Conservation (phyloP, 2,113 vertebrate species). For the Cavia aperea region DNA sequence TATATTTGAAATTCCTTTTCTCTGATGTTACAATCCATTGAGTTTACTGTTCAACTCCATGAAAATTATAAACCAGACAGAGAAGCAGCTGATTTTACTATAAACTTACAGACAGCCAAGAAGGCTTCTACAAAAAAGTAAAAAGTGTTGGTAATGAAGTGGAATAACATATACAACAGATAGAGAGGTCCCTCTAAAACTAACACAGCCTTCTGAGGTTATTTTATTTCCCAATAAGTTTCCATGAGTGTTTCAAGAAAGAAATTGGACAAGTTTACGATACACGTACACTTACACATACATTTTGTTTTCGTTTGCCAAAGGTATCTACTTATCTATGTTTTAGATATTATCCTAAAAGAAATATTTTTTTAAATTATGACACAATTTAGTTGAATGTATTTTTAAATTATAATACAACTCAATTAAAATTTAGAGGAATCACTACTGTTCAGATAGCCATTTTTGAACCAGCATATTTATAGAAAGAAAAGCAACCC, state of each 20-base stretch:
- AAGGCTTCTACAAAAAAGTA: background rate
- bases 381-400: too few species aligned
- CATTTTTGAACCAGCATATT: background rate
- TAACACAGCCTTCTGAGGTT: background rate
- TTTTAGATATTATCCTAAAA: background rate
- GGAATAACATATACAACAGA: constrained; percentile 9
- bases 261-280: background rate
- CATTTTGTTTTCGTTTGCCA: background rate
- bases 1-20: constrained; percentile 37
- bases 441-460: rapidly evolving
- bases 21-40: constrained; percentile 11
- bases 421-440: background rate
- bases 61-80: constrained; percentile 16
- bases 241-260: background rate
- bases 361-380: background rate
- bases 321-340: background rate
- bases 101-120: background rate
- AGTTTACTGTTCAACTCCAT: background rate
- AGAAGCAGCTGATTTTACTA: background rate
- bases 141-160: background rate
- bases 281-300: background rate
- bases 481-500: background rate
- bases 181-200: background rate
- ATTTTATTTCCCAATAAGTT: constrained; percentile 29
- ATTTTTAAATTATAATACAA: background rate